Evolutionary conservation across 2,113 vertebrate species (phyloP).

Genomic region (Hirundichthys speculiger): DNA sequence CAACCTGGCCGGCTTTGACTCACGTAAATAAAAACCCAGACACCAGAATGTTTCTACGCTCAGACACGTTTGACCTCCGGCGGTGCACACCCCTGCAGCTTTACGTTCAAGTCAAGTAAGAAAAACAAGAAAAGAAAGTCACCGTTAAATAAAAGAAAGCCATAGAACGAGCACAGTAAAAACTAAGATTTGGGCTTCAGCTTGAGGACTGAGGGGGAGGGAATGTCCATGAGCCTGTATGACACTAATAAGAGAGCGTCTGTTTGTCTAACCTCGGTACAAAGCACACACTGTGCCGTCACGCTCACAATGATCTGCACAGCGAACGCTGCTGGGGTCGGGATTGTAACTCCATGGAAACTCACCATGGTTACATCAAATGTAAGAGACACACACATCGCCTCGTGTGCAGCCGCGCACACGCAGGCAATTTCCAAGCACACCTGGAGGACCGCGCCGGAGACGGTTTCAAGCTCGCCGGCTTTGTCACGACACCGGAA

Average conservation of each 20-base stretch:
- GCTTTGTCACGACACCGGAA: neutral
- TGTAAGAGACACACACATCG: slow-evolving; percentile 28
- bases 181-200: slow-evolving; percentile 19
- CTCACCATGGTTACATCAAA: slow-evolving; percentile 58
- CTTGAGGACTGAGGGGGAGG: slow-evolving; percentile 27
- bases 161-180: neutral
- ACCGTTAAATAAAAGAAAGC: slow-evolving; percentile 6
- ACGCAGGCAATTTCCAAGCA: slow-evolving; percentile 4
- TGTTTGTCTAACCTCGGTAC: slow-evolving; percentile 63
- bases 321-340: slow-evolving; percentile 46
- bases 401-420: slow-evolving; percentile 11
- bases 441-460: slow-evolving; percentile 8
- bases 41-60: too few relatives aligned
- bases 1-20: too few relatives aligned
- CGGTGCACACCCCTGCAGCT: too few relatives aligned
- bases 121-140: neutral
- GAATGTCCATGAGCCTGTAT: slow-evolving; percentile 21
- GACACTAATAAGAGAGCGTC: slow-evolving; percentile 62
- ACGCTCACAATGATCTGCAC: slow-evolving; percentile 49
- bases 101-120: too few relatives aligned
- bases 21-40: too few relatives aligned
- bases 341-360: slow-evolving; percentile 60
- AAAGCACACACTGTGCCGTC: slow-evolving; percentile 66
- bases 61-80: too few relatives aligned
- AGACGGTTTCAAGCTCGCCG: neutral